phyloP scores from a whole-genome alignment of 2,797 vertebrate species.

The Diceros bicornis region DNA sequence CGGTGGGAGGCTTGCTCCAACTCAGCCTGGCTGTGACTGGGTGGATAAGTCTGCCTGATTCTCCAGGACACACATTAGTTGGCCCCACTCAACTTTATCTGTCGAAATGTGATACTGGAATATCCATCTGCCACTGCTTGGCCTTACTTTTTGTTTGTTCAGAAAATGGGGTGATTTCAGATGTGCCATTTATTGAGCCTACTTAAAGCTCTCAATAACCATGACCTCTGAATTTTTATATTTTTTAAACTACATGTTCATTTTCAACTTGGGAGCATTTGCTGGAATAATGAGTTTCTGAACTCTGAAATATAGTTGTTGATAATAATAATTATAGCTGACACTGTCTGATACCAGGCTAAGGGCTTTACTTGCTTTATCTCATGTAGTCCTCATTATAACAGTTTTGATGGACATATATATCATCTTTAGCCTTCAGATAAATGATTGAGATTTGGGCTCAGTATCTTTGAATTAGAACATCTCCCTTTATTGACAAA shows the following conservation, averaged over 20 bases:
- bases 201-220: not conserved
- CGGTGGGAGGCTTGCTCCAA: not conserved
- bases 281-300: not conserved
- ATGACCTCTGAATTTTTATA: not conserved
- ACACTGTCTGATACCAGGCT: not conserved
- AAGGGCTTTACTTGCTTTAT: not conserved
- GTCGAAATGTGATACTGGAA: not conserved
- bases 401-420: not conserved
- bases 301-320: not conserved
- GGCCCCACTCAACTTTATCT: not conserved
- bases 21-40: not conserved
- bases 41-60: not conserved
- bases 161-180: not conserved
- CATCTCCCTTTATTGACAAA: not conserved
- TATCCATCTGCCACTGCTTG: not conserved
- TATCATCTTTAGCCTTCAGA: not conserved
- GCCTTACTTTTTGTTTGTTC: not conserved
- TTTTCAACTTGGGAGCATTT: not conserved
- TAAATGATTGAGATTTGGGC: not conserved
- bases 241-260: not conserved
- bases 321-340: not conserved
- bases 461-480: constrained; percentile 9
- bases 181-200: not conserved
- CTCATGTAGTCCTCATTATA: not conserved
- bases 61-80: not conserved